Percentiles rank a stretch among this genome's conserved stretches.
Evolutionary conservation across 2,888 invertebrate genomes (phyloP).

Genomic region (Parthenolecanium corni): DNA sequence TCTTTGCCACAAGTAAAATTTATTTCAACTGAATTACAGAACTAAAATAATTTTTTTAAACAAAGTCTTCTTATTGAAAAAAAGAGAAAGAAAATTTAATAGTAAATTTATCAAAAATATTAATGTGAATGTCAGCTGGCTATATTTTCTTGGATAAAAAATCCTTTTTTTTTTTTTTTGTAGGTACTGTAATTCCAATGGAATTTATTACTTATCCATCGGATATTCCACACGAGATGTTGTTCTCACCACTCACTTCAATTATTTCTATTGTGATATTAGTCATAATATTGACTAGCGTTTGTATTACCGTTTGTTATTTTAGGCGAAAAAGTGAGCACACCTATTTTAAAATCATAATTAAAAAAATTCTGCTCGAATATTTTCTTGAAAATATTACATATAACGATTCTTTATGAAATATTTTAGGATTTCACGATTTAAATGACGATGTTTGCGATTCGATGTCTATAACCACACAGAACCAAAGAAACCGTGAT

Average conservation of each 20-base stretch:
- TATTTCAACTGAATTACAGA: too few species aligned
- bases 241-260: conserved; percentile 24
- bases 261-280: conserved; percentile 22
- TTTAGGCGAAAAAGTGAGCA: conserved; percentile 23
- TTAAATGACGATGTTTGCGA: conserved; percentile 23
- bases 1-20: too few species aligned
- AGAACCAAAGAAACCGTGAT: conserved; percentile 68
- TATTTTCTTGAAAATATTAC: not conserved
- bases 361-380: not conserved
- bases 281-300: conserved; percentile 19
- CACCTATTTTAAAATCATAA: not conserved
- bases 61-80: too few species aligned
- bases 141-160: too few species aligned
- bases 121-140: too few species aligned
- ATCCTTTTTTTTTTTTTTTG: not conserved
- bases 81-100: too few species aligned
- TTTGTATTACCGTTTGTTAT: conserved; percentile 23
- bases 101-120: too few species aligned
- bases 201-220: conserved; percentile 24
- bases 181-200: conserved; percentile 25
- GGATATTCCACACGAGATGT: conserved; percentile 14
- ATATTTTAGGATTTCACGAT: not conserved
- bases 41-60: too few species aligned
- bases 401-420: not conserved
- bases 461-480: conserved; percentile 47